These are phyloP conservation scores for Neopelma chrysocephalum DNA, from an alignment of 2,797 vertebrate genomes.

Conservation along the genomic window DNA sequence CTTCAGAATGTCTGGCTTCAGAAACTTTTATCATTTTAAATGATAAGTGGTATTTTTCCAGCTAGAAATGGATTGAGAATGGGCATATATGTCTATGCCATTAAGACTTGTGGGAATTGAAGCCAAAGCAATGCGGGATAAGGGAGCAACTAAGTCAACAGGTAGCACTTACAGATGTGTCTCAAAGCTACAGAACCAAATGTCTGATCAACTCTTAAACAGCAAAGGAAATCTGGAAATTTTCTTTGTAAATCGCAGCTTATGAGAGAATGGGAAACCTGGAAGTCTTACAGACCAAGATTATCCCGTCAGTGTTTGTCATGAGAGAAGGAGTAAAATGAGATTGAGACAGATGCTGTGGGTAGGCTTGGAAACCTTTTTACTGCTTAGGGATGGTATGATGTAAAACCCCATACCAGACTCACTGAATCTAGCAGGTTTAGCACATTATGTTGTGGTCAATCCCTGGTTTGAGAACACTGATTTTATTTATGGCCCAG, in stretches of 20 bases:
- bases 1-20: not conserved
- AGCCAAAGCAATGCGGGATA: fast-evolving
- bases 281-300: not conserved
- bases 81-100: fast-evolving
- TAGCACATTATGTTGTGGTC: not conserved
- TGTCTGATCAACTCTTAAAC: not conserved
- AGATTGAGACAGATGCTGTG: not conserved
- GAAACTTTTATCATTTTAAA: not conserved
- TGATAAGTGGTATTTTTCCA: not conserved
- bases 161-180: not conserved
- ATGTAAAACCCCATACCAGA: not conserved
- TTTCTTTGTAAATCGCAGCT: not conserved
- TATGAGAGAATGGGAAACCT: not conserved
- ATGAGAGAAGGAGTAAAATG: not conserved
- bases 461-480: not conserved
- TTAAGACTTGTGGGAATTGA: fast-evolving
- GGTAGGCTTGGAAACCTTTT: not conserved
- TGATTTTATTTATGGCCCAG: not conserved
- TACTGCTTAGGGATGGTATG: not conserved
- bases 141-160: not conserved
- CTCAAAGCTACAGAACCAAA: not conserved
- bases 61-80: not conserved
- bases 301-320: not conserved
- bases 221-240: not conserved
- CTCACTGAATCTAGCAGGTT: not conserved